Evolutionary conservation across 2,113 vertebrate species (phyloP).

Genomic region (Acinonyx jubatus): DNA sequence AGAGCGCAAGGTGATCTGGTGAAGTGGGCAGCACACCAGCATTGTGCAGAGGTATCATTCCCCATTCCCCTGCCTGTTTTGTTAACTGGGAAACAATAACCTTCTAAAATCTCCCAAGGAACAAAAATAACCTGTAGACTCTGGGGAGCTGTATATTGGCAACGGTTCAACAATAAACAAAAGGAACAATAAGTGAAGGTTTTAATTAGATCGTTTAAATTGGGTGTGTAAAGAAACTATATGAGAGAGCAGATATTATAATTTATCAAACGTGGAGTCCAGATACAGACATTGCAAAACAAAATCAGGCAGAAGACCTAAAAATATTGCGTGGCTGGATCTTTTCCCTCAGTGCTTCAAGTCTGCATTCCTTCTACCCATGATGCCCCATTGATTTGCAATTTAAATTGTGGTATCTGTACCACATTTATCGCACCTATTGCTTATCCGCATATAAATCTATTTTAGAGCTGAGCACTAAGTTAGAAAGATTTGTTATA

Average conservation of each 20-base stretch:
- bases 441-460: constrained; percentile 81
- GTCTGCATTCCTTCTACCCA: constrained; percentile 55
- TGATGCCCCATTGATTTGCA: constrained; percentile 77
- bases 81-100: background rate
- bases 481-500: constrained; percentile 83
- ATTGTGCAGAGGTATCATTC: fast-evolving
- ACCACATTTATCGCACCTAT: constrained; percentile 80
- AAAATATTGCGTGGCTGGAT: constrained; percentile 60
- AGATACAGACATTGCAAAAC: constrained; percentile 34
- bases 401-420: constrained; percentile 79
- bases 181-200: constrained; percentile 30
- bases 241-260: constrained; percentile 37
- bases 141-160: background rate
- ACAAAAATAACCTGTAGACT: constrained; percentile 6
- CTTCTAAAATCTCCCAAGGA: background rate
- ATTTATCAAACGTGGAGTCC: constrained; percentile 22
- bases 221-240: background rate
- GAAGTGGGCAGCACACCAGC: background rate
- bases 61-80: background rate
- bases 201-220: constrained; percentile 59
- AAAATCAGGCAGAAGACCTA: constrained; percentile 61
- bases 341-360: constrained; percentile 63
- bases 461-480: constrained; percentile 80
- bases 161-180: constrained; percentile 51
- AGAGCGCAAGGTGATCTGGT: background rate